These are phyloP conservation scores for Gobiocypris rarus DNA, from an alignment of 2,113 vertebrate genomes.

Conservation along the genomic window DNA sequence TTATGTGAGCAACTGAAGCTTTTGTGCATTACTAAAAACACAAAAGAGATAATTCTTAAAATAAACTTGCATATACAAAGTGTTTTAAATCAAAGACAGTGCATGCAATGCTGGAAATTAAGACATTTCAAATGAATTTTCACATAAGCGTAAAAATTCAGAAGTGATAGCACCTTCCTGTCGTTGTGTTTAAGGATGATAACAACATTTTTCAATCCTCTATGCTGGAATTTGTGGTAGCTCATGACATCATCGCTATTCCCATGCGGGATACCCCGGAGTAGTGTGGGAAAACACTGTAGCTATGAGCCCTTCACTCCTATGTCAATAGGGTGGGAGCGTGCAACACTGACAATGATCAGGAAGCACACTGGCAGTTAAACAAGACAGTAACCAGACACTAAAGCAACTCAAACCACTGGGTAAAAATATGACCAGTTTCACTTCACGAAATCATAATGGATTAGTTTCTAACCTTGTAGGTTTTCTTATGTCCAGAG, in stretches of 20 bases:
- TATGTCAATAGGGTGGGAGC: slow-evolving; percentile 10
- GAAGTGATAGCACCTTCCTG: slow-evolving; percentile 31
- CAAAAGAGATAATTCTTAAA: slow-evolving; percentile 6
- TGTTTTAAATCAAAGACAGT: not conserved
- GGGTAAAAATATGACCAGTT: slow-evolving; percentile 22
- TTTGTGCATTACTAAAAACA: slow-evolving; percentile 11
- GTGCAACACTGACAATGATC: not conserved
- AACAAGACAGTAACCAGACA: slow-evolving; percentile 41
- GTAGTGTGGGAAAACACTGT: slow-evolving; percentile 29
- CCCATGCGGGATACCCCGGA: slow-evolving; percentile 2
- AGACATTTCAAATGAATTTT: not conserved
- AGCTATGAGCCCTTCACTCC: not conserved
- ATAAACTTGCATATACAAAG: not conserved
- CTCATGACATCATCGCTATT: slow-evolving; percentile 45
- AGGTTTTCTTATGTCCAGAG: not conserved
- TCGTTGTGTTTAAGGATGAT: slow-evolving; percentile 31
- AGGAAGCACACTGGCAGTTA: slow-evolving; percentile 19
- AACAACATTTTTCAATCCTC: slow-evolving; percentile 45
- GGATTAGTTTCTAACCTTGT: not conserved
- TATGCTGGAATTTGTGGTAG: slow-evolving; percentile 45
- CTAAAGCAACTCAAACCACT: slow-evolving; percentile 24
- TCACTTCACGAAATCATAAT: slow-evolving; percentile 17
- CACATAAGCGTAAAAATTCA: not conserved
- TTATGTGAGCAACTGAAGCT: slow-evolving; percentile 21
- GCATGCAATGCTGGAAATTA: not conserved